phyloP scores from a whole-genome alignment of 2,888 invertebrate genomes.

The Marronus borbonicus region DNA sequence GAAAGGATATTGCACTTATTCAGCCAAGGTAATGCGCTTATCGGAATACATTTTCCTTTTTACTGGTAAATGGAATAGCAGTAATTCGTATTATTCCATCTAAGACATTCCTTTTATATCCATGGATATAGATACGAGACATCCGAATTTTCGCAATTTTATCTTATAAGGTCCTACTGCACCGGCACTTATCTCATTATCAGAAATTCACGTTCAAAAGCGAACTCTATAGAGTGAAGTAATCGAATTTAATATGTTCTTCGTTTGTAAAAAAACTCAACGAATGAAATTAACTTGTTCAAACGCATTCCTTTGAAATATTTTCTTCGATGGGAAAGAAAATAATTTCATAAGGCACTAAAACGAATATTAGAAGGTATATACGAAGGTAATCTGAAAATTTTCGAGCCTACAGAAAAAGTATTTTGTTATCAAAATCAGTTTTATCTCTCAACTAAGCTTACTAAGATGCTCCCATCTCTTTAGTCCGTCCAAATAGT shows the following conservation, averaged over 20 bases:
- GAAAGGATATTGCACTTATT: slow-evolving; percentile 66
- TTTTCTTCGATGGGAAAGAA: neutral
- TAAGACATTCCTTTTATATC: neutral
- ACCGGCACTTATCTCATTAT: slow-evolving; percentile 14
- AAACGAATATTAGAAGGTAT: no score
- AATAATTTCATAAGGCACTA: no score
- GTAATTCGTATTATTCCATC: neutral
- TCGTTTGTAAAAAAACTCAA: neutral
- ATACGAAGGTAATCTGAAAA: no score
- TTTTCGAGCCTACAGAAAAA: no score
- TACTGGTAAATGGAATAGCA: slow-evolving; percentile 62
- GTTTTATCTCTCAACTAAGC: no score
- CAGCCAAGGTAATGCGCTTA: slow-evolving; percentile 65
- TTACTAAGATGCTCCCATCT: no score
- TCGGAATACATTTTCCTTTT: slow-evolving; percentile 50
- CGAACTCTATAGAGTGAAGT: neutral
- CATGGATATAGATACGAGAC: neutral
- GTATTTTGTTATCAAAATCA: no score
- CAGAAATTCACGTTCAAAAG: neutral
- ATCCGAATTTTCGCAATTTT: neutral
- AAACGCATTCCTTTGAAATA: neutral
- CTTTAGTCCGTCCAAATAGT: no score
- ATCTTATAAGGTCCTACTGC: no score
- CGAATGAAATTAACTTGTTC: neutral
- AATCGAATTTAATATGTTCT: slow-evolving; percentile 9